Base-by-base conservation (phyloP, 2,888 invertebrate genomes). In the Syrista parreyssii region DNA sequence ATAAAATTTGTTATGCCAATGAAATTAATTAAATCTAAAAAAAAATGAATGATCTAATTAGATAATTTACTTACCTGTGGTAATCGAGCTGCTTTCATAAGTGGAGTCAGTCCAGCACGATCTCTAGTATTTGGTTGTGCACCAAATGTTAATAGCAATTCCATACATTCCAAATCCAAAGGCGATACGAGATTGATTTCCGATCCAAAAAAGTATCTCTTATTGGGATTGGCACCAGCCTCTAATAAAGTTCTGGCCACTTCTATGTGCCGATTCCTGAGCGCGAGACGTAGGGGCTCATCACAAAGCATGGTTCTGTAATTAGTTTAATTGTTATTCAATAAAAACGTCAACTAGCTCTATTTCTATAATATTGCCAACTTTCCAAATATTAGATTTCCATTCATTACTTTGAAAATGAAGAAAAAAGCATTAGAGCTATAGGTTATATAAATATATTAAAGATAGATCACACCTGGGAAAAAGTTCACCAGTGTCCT, bases 21-120 rank as follows among this genome's bases (percentile, higher is more conserved):
- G 9, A 55, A 23, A 23, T 2, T 23, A 55, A 9, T 55, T 55
- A 9, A 55, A 15, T 23, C 9, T 55, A 1, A 15, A 6, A 55
- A 34, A 34, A 9, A 15, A 23, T 23, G 55, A 23, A 55, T 23
- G 23, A 55, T 23, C 1, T 1, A 36, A 36, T 0, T 23, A 55
- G 9, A 6, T 9, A 55, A 15, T 55, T 40, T 23, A 55, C 2
- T 88, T 91, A 96, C 96, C 92, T 96, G 95, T 31, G 95, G 94
- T 87, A 96, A 94, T 75, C 97, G 92, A 30, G 97, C 96, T 11
- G 97, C 97, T 90, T 97, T 97, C 98, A 98, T 98, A 33, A 98
- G 92, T 1, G 98, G 97, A 0, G 97, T 97, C 30, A 98, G 92
- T 0, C 98, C 98, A 79, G 97, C 95, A 68, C 98, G 93, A 88